Evolutionary conservation across 2,888 invertebrate genomes (phyloP).

Genomic region (Desoria tigrina): DNA sequence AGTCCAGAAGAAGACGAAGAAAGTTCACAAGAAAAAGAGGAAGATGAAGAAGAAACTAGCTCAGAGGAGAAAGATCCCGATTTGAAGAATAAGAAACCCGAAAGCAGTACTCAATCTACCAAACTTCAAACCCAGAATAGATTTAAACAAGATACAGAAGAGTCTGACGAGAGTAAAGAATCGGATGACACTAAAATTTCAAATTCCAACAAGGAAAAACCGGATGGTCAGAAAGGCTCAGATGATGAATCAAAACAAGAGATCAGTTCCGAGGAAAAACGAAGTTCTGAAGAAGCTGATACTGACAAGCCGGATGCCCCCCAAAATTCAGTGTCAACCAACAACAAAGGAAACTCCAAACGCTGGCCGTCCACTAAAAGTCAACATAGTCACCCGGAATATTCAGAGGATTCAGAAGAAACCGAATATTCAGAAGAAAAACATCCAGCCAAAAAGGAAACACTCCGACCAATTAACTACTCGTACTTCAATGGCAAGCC

Average conservation of each 20-base stretch:
- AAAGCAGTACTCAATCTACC: neutral
- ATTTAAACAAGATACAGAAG: constrained; percentile 19
- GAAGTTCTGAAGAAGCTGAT: neutral
- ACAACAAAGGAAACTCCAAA: neutral
- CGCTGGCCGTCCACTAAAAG: neutral
- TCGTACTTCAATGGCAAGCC: constrained; percentile 22
- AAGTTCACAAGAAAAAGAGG: constrained; percentile 11
- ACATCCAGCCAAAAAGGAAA: neutral
- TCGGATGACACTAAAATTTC: neutral
- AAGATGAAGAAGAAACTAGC: constrained; percentile 6
- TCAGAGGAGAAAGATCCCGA: neutral
- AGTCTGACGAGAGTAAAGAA: constrained; percentile 30
- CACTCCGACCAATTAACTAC: constrained; percentile 21
- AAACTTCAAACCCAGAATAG: neutral
- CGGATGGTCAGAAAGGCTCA: neutral
- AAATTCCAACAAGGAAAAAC: neutral
- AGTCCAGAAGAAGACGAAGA: neutral
- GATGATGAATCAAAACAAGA: constrained; percentile 3
- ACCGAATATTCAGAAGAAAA: constrained; percentile 24
- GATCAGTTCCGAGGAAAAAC: constrained; percentile 30
- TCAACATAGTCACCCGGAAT: neutral
- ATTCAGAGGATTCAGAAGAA: constrained; percentile 8
- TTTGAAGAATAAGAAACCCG: neutral
- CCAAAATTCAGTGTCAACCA: constrained; percentile 17
- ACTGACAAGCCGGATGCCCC: neutral